phyloP scores from a whole-genome alignment of 2,888 invertebrate genomes.

The Stenoptilia bipunctidactyla region DNA sequence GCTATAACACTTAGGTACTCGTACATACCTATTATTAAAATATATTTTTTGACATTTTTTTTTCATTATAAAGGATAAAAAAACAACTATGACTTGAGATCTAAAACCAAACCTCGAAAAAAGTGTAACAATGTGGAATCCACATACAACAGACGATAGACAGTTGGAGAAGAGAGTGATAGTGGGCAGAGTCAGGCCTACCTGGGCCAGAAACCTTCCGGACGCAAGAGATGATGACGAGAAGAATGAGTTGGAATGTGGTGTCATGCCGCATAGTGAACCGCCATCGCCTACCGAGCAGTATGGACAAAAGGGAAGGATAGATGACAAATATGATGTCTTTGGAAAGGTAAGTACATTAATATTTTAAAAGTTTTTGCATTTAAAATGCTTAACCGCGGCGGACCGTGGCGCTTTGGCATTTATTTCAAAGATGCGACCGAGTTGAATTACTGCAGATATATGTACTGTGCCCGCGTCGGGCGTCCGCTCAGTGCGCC shows the following conservation, averaged over 20 bases:
- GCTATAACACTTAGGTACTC: too few relatives aligned
- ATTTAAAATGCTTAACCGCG: too few relatives aligned
- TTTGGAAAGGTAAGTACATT: slow-evolving; percentile 67
- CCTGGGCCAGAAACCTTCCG: slow-evolving; percentile 64
- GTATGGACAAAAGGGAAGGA: slow-evolving; percentile 48
- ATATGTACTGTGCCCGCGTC: too few relatives aligned
- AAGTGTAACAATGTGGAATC: slow-evolving; percentile 52
- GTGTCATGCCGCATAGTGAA: slow-evolving; percentile 56
- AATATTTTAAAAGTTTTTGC: too few relatives aligned
- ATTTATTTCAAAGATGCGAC: too few relatives aligned
- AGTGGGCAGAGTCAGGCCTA: slow-evolving; percentile 68
- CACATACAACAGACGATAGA: slow-evolving; percentile 54
- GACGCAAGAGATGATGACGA: slow-evolving; percentile 57
- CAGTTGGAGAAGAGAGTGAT: slow-evolving; percentile 73
- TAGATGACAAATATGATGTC: slow-evolving; percentile 67
- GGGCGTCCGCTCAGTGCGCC: too few relatives aligned
- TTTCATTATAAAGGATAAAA: too few relatives aligned
- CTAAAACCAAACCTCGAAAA: slow-evolving; percentile 1
- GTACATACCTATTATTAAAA: too few relatives aligned
- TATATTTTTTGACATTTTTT: too few relatives aligned
- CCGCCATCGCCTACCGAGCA: slow-evolving; percentile 54
- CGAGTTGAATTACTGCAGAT: too few relatives aligned
- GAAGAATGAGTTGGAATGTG: slow-evolving; percentile 38
- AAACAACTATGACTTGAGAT: too few relatives aligned
- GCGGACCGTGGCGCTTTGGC: too few relatives aligned